These are phyloP conservation scores for Lochmaea capreae DNA, from an alignment of 2,888 invertebrate species.

Conservation along the genomic window DNA sequence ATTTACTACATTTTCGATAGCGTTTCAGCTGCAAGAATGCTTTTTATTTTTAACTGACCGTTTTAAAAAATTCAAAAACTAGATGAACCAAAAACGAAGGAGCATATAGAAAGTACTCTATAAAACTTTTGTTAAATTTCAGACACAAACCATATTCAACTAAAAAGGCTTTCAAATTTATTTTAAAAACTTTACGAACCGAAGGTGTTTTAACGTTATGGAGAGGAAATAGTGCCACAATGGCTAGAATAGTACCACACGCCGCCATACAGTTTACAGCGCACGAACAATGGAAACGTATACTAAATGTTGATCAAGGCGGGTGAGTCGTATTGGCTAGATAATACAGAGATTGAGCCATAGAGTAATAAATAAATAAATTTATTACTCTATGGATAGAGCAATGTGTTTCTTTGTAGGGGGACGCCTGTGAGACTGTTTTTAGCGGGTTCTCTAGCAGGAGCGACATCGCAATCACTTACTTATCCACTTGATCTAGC, in stretches of 20 bases:
- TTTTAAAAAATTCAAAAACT: too few species aligned
- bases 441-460: conserved; percentile 94
- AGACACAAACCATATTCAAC: conserved; percentile 79
- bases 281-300: conserved; percentile 95
- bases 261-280: conserved; percentile 98
- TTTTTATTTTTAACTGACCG: too few species aligned
- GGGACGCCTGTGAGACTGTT: conserved; percentile 72
- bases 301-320: conserved; percentile 78
- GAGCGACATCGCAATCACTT: conserved; percentile 91
- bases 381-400: too few species aligned
- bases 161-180: conserved; percentile 76
- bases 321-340: conserved; percentile 28
- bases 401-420: conserved; percentile 45
- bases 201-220: conserved; percentile 90
- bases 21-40: too few species aligned
- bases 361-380: too few species aligned
- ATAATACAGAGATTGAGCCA: too few species aligned
- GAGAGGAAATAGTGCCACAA: conserved; percentile 98
- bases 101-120: too few species aligned
- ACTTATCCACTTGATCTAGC: conserved; percentile 98
- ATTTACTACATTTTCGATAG: too few species aligned
- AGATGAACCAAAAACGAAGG: too few species aligned
- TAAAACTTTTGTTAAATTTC: conserved; percentile 47
- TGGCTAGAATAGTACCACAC: conserved; percentile 97
- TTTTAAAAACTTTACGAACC: conserved; percentile 74